Evolutionary conservation across 2,797 vertebrate species (phyloP).

Genomic region (Australoheros facetus): DNA sequence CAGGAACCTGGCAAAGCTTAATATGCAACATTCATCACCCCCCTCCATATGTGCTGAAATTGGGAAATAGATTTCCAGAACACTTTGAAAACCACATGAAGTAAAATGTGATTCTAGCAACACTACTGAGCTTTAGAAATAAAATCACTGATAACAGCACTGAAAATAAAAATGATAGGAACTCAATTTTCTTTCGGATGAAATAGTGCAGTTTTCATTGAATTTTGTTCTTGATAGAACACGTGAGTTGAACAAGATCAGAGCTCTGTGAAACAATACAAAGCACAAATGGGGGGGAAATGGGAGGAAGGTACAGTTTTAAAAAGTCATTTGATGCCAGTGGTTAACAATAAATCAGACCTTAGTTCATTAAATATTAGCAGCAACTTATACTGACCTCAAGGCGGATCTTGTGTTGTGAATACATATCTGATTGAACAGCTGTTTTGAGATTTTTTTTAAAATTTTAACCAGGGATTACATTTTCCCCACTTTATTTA

Average conservation of each 20-base stretch:
- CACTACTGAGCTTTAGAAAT: conserved; percentile 64
- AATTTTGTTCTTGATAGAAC: conserved; percentile 71
- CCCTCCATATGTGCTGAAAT: conserved; percentile 76
- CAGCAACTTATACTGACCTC: conserved; percentile 42
- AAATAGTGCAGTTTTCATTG: conserved; percentile 79
- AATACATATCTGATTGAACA: conserved; percentile 47
- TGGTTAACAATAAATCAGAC: conserved; percentile 34
- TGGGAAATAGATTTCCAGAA: conserved; percentile 77
- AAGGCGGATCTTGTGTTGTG: conserved; percentile 39
- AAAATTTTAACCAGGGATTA: conserved; percentile 16
- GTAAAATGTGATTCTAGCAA: conserved; percentile 72
- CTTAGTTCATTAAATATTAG: conserved; percentile 38
- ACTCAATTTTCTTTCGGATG: conserved; percentile 62
- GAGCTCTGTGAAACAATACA: conserved; percentile 70
- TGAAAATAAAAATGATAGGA: conserved; percentile 54
- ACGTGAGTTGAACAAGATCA: conserved; percentile 78
- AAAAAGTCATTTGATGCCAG: conserved; percentile 36
- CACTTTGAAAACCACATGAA: conserved; percentile 76
- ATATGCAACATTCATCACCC: conserved; percentile 79
- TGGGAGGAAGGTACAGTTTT: conserved; percentile 8
- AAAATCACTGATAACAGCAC: conserved; percentile 54
- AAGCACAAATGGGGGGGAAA: conserved; percentile 31
- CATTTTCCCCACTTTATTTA: conserved; percentile 4
- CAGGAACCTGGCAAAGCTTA: conserved; percentile 78
- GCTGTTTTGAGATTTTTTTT: conserved; percentile 26